phyloP scores from a whole-genome alignment of 2,113 vertebrate species.

The Oryzias melastigma region DNA sequence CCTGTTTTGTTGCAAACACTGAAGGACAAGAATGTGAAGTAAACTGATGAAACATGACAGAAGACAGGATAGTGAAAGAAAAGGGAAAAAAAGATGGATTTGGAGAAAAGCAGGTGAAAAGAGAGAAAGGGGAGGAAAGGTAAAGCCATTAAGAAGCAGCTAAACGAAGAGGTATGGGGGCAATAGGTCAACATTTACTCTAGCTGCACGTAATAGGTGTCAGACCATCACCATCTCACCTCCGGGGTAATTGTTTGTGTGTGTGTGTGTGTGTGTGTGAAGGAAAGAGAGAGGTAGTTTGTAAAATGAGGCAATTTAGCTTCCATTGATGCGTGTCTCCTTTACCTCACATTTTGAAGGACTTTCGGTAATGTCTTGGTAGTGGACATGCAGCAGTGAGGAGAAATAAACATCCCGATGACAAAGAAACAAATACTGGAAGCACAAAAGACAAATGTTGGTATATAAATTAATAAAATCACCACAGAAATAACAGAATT shows the following conservation, averaged over 20 bases:
- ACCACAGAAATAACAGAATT: no score
- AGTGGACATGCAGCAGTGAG: background rate
- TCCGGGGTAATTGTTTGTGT: conserved; percentile 44
- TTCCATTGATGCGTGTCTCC: background rate
- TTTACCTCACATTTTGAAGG: conserved; percentile 10
- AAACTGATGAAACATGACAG: conserved; percentile 13
- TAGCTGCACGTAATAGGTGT: conserved; percentile 52
- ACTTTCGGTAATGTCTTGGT: conserved; percentile 20
- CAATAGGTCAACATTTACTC: conserved; percentile 50
- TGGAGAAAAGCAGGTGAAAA: conserved; percentile 3
- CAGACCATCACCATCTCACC: conserved; percentile 23
- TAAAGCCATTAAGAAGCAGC: conserved; percentile 58
- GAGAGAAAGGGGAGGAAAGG: conserved; percentile 14
- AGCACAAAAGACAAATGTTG: background rate
- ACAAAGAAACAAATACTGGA: background rate
- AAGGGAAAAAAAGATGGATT: conserved; percentile 16
- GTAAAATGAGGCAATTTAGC: conserved; percentile 27
- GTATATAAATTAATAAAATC: no score
- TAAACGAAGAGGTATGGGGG: conserved; percentile 31
- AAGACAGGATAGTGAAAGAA: background rate
- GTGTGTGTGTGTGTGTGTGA: conserved; percentile 15
- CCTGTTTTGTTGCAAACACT: conserved; percentile 1
- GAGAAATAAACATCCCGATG: conserved; percentile 14
- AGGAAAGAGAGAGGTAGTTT: conserved; percentile 8
- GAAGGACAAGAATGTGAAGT: background rate